A percentile compares a stretch with the other conserved stretches of the same genome.
Evolutionary conservation across 2,113 vertebrate genomes (phyloP).

Genomic region (Gasterosteus nipponicus): DNA sequence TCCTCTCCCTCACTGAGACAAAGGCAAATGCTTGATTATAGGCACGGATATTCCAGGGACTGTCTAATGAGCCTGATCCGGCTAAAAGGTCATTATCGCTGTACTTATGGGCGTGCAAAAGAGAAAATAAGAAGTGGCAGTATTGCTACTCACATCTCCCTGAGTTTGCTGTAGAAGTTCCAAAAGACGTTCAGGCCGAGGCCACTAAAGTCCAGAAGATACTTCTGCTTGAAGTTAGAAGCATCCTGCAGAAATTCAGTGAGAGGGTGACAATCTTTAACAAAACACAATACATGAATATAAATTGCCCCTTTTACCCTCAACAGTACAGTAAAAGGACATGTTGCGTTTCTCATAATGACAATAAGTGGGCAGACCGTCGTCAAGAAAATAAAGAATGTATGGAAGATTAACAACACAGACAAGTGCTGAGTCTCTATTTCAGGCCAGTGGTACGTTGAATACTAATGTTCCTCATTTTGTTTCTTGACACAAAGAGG

Average conservation of each 20-base stretch:
- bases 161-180: slow-evolving; percentile 94
- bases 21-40: slow-evolving; percentile 8
- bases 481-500: background rate
- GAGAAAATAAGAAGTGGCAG: background rate
- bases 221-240: slow-evolving; percentile 89
- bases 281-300: background rate
- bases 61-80: background rate
- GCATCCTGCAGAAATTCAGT: slow-evolving; percentile 84
- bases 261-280: background rate
- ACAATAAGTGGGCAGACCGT: background rate
- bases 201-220: slow-evolving; percentile 89
- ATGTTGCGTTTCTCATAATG: background rate
- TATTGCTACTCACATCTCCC: slow-evolving; percentile 85
- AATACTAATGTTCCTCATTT: background rate
- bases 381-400: background rate
- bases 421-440: background rate
- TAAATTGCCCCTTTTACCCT: background rate
- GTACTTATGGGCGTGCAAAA: background rate
- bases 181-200: slow-evolving; percentile 92
- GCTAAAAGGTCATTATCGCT: background rate
- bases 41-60: background rate
- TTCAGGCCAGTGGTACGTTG: background rate
- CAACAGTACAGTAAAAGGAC: background rate
- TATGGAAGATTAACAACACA: background rate
- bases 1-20: slow-evolving; percentile 86